These are phyloP conservation scores for Vanacampus margaritifer DNA, from an alignment of 2,113 vertebrate genomes.

Conservation along the genomic window DNA sequence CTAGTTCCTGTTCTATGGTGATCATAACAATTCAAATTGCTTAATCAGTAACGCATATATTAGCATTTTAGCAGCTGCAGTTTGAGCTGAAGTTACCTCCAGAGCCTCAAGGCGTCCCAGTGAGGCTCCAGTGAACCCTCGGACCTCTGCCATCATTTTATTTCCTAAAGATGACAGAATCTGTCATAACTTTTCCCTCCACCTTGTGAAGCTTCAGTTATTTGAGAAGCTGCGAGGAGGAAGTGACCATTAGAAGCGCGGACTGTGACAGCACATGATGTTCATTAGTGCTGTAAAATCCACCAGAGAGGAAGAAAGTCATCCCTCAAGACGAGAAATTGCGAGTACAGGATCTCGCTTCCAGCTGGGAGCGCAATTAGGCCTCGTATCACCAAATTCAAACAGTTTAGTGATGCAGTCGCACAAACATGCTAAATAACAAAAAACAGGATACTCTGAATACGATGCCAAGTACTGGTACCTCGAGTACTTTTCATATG, in stretches of 20 bases:
- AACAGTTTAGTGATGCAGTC: slow-evolving; percentile 5
- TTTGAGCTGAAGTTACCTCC: neutral
- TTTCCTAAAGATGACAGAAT: slow-evolving; percentile 41
- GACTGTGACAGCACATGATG: slow-evolving; percentile 9
- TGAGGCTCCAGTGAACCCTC: slow-evolving; percentile 28
- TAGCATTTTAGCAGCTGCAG: neutral
- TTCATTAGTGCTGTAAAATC: neutral
- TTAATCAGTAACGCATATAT: neutral
- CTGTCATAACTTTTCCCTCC: slow-evolving; percentile 20
- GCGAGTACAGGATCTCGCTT: slow-evolving; percentile 4
- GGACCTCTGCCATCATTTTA: slow-evolving; percentile 31
- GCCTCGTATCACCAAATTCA: slow-evolving; percentile 11
- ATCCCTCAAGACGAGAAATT: slow-evolving; percentile 8
- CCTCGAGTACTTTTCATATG: no score
- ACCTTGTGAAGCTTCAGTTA: slow-evolving; percentile 18
- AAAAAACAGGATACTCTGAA: no score
- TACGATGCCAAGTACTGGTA: no score
- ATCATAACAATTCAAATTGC: neutral
- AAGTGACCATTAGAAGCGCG: slow-evolving; percentile 2
- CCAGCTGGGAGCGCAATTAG: slow-evolving; percentile 6
- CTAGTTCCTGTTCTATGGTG: no score
- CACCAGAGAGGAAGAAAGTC: neutral
- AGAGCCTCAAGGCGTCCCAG: slow-evolving; percentile 18
- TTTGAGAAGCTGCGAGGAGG: slow-evolving; percentile 6
- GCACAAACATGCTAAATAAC: slow-evolving; percentile 16